Evolutionary conservation across 1,140 invertebrate species (phyloP).

Genomic region (Drosophila arawakana): DNA sequence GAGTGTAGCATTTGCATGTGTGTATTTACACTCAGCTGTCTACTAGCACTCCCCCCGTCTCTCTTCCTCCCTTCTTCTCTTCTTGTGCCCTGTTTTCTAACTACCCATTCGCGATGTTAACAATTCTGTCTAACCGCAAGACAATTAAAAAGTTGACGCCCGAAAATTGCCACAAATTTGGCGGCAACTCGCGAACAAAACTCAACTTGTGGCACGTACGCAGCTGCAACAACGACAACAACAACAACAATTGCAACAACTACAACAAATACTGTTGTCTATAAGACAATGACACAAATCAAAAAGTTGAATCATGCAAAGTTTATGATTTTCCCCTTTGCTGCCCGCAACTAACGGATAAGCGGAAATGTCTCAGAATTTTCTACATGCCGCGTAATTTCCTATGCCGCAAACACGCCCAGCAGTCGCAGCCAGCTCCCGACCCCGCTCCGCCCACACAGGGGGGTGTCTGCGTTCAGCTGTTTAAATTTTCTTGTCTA

Average conservation of each 20-base stretch:
- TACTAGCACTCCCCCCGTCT: neutral
- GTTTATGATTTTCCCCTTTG: slow-evolving; percentile 26
- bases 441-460: neutral
- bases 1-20: too few species aligned
- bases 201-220: slow-evolving; percentile 75
- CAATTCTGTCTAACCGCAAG: slow-evolving; percentile 39
- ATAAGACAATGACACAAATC: slow-evolving; percentile 75
- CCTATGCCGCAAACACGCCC: neutral
- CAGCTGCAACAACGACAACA: slow-evolving; percentile 17
- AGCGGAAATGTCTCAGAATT: slow-evolving; percentile 7
- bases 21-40: too few species aligned
- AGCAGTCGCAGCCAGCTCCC: neutral
- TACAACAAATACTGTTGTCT: slow-evolving; percentile 30
- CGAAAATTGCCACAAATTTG: slow-evolving; percentile 64
- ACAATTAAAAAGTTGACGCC: slow-evolving; percentile 78
- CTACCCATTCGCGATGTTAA: neutral
- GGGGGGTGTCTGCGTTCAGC: slow-evolving; percentile 5
- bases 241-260: slow-evolving; percentile 13
- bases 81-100: neutral
- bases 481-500: slow-evolving; percentile 72
- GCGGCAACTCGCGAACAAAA: slow-evolving; percentile 54
- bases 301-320: slow-evolving; percentile 64
- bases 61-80: neutral
- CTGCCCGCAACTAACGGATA: slow-evolving; percentile 14
- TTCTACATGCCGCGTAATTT: neutral